Percentiles rank a stretch among this genome's conserved stretches.
Evolutionary conservation across 2,113 vertebrate genomes (phyloP).

Genomic region (Oreotrochilus melanogaster): DNA sequence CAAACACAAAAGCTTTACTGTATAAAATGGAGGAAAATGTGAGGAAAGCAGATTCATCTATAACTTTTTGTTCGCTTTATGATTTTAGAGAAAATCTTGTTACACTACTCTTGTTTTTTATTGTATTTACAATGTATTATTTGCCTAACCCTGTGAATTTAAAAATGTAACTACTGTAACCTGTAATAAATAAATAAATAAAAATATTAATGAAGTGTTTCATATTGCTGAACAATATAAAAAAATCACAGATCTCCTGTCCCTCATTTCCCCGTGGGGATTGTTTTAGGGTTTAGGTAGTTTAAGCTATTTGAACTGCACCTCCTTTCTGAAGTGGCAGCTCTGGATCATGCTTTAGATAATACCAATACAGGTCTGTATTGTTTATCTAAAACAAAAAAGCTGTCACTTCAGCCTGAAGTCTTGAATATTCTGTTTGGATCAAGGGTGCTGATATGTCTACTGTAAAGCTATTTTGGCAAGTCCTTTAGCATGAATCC

Average conservation of each 20-base stretch:
- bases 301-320: neutral
- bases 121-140: slow-evolving; percentile 71
- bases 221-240: slow-evolving; percentile 53
- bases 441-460: neutral
- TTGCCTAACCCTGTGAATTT: slow-evolving; percentile 67
- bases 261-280: neutral
- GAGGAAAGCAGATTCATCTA: slow-evolving; percentile 4
- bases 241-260: neutral
- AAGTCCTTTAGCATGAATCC: neutral
- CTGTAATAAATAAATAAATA: slow-evolving; percentile 80
- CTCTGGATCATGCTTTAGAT: neutral
- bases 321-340: neutral
- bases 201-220: slow-evolving; percentile 50
- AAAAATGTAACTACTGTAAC: slow-evolving; percentile 76
- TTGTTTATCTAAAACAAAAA: neutral
- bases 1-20: slow-evolving; percentile 39
- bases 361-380: neutral
- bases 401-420: neutral
- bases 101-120: slow-evolving; percentile 58
- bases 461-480: neutral
- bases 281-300: neutral
- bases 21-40: slow-evolving; percentile 42
- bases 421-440: neutral
- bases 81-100: slow-evolving; percentile 56
- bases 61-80: slow-evolving; percentile 38